phyloP scores from a whole-genome alignment of 2,113 vertebrate genomes.

The Electrona antarctica region DNA sequence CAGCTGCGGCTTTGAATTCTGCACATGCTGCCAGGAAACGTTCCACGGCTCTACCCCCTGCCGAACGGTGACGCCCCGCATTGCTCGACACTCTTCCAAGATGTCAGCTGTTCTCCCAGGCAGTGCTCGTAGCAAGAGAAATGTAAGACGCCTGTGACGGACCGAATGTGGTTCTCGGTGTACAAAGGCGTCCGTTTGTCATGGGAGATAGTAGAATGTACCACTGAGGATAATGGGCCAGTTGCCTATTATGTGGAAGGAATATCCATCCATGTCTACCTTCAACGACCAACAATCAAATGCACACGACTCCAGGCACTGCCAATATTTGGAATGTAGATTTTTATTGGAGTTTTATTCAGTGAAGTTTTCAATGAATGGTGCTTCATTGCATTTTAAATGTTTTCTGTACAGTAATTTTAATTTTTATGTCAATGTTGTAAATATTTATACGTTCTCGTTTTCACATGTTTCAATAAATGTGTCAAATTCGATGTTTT shows the following conservation, averaged over 20 bases:
- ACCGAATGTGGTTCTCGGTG: neutral
- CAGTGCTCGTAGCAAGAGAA: slow-evolving; percentile 88
- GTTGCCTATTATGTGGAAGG: neutral
- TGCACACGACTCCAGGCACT: neutral
- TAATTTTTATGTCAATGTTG: slow-evolving; percentile 16
- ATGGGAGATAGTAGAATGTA: too few species aligned
- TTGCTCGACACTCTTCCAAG: slow-evolving; percentile 34
- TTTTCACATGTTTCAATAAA: slow-evolving; percentile 50
- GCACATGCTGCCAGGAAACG: slow-evolving; percentile 84
- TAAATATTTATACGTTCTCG: slow-evolving; percentile 31
- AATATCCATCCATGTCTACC: neutral
- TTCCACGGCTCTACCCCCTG: slow-evolving; percentile 86
- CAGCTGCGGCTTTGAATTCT: slow-evolving; percentile 88
- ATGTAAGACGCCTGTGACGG: slow-evolving; percentile 64
- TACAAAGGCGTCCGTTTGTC: neutral
- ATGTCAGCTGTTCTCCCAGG: slow-evolving; percentile 70
- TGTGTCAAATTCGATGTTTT: neutral
- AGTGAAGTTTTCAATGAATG: slow-evolving; percentile 31
- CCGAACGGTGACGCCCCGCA: slow-evolving; percentile 44
- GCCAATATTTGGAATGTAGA: neutral
- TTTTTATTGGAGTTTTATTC: slow-evolving; percentile 16
- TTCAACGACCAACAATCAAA: neutral
- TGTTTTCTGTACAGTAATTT: neutral
- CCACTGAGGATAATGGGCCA: neutral
- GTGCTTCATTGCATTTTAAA: slow-evolving; percentile 2